Evolutionary conservation across 92 coral and sea anemone genomes (phyloP), one percentile per base, ranked within the genome.

Genomic region (Hydrozoanthus gracilis): DNA sequence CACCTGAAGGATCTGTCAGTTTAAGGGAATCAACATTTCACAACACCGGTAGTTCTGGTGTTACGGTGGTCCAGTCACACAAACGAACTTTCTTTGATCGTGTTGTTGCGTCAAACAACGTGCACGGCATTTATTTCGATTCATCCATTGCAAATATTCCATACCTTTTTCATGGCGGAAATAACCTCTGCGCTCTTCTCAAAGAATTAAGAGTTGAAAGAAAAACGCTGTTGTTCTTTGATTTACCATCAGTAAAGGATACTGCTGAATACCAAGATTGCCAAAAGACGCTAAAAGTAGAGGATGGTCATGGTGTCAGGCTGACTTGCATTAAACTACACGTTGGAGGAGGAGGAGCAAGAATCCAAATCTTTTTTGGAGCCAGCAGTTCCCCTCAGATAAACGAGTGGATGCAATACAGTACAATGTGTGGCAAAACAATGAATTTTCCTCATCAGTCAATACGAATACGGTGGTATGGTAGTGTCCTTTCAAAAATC

Each of bases 401-500:
- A 12, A 75, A 64, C 54, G 68, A 52, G 62, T 68, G 86, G 18
- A 51, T 35, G 16, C 39, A 39, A 47, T 49, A 20, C 46, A 68
- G 5, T 3, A 44, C 9, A 44, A 27, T 17, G 39, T 47, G 51
- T 10, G 87, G 49, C 0, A 91, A 91, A 13, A 86, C 79, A 44
- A 47, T 87, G 12, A 74, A 83, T 73, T 64, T 91, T 14, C 89
- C 90, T 15, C 72, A 79, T 7, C 88, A 88, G 62, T 60, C 45
- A 8, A 86, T 78, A 8, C 35, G 65, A 55, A 4, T 92, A 5
- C 4, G 48, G 46, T 90, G 91, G 93, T 52, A 12, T 8, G 93
- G 93, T 9, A 85, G 83, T 51, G 87, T 79, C 3, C 86, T 78
- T 73, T 86, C 93, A 8, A 83, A 87, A 69, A 80, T 92, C 27